Conservation (phyloP, 2,888 invertebrate genomes). For the Drosophila fungiperda region DNA sequence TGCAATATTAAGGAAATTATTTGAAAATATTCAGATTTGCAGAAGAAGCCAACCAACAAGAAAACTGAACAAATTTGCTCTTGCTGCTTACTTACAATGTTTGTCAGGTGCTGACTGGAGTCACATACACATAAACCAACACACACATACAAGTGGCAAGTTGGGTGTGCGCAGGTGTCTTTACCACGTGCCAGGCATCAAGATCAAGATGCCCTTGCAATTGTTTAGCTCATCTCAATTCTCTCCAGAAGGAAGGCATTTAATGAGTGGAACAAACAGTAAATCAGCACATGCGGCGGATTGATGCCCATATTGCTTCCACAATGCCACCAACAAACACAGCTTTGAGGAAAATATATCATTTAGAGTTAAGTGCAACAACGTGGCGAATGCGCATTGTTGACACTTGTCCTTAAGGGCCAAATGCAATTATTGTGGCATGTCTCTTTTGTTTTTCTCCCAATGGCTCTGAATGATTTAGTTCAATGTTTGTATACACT, state of each 20-base stretch:
- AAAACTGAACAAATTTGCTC: background rate
- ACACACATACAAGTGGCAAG: background rate
- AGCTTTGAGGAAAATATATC: constrained; percentile 45
- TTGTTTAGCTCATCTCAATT: background rate
- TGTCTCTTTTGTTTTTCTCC: constrained; percentile 27
- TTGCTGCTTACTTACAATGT: background rate
- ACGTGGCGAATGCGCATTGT: constrained; percentile 67
- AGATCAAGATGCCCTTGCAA: constrained; percentile 17
- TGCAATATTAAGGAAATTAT: background rate
- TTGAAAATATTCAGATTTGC: background rate
- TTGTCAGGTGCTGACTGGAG: background rate
- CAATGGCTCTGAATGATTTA: background rate
- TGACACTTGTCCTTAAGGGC: constrained; percentile 32
- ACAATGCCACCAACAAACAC: constrained; percentile 3
- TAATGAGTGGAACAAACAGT: constrained; percentile 41
- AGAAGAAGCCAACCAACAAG: background rate
- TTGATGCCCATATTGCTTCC: constrained; percentile 7
- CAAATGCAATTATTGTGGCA: constrained; percentile 62
- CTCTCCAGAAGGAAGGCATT: background rate
- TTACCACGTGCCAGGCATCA: constrained; percentile 37
- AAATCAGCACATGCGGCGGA: constrained; percentile 34
- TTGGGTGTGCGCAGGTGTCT: constrained; percentile 29
- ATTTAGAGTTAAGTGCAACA: constrained; percentile 53
- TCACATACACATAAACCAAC: background rate
- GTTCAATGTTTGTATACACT: background rate